Percentiles rank a stretch among this genome's conserved stretches.
Evolutionary conservation across 2,888 invertebrate genomes (phyloP).

Genomic region (Dascillus cervinus): DNA sequence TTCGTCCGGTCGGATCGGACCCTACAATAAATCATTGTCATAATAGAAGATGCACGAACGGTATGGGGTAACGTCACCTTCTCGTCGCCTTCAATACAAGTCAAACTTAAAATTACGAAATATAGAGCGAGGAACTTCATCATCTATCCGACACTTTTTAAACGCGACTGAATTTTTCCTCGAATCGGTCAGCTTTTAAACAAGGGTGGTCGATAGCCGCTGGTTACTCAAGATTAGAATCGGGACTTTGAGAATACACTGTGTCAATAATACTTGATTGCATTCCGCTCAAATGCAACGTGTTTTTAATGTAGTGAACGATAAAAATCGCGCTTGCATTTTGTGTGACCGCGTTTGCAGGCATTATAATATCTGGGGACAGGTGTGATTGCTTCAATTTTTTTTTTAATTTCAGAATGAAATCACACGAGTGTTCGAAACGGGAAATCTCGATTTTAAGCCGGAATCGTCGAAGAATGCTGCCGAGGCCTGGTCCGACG

Average conservation of each 20-base stretch:
- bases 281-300: slow-evolving; percentile 9
- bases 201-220: slow-evolving; percentile 2
- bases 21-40: slow-evolving; percentile 25
- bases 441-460: slow-evolving; percentile 12
- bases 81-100: neutral
- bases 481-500: neutral
- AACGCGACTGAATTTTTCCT: neutral
- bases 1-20: slow-evolving; percentile 34
- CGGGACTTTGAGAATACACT: slow-evolving; percentile 36
- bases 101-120: slow-evolving; percentile 3
- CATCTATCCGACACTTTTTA: neutral
- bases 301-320: too few relatives aligned
- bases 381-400: slow-evolving; percentile 1
- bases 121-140: neutral
- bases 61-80: neutral
- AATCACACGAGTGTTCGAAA: slow-evolving; percentile 28
- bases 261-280: slow-evolving; percentile 23
- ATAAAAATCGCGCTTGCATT: too few relatives aligned
- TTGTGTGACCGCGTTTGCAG: too few relatives aligned
- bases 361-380: too few relatives aligned
- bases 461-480: slow-evolving; percentile 1
- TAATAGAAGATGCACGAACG: slow-evolving; percentile 22
- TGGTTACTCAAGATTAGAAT: slow-evolving; percentile 33
- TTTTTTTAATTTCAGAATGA: slow-evolving; percentile 27
- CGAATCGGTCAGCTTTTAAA: neutral